Percentiles rank a stretch among this genome's conserved stretches.
Evolutionary conservation across 2,797 vertebrate species (phyloP).

Genomic region (Calcarius lapponicus): DNA sequence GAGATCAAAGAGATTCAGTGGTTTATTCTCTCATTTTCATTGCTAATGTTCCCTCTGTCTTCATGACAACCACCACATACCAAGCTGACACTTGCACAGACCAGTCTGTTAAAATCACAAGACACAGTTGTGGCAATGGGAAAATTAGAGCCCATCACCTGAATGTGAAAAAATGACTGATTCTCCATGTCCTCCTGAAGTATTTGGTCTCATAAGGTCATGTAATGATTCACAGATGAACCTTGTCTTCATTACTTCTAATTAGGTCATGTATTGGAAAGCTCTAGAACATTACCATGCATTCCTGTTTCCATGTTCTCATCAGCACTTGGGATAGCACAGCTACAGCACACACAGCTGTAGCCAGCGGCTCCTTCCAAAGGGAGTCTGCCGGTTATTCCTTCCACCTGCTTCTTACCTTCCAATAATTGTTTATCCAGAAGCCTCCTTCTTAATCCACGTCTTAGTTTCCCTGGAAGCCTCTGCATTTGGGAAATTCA

Average conservation of each 20-base stretch:
- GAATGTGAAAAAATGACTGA: not conserved
- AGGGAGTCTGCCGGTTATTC: not conserved
- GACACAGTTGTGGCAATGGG: not conserved
- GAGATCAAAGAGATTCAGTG: not conserved
- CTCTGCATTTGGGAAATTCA: not conserved
- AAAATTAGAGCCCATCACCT: not conserved
- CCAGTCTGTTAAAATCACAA: not conserved
- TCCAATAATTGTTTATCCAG: not conserved
- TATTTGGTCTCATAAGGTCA: not conserved
- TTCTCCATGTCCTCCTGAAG: not conserved
- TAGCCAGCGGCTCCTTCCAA: not conserved
- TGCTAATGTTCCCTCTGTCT: not conserved
- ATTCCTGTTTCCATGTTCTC: rapidly evolving
- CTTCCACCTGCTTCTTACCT: not conserved
- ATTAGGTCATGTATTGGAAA: not conserved
- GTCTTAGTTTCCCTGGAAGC: not conserved
- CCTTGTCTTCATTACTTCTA: not conserved
- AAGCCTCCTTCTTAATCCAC: not conserved
- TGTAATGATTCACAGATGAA: not conserved
- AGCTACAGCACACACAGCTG: not conserved
- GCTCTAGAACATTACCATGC: not conserved
- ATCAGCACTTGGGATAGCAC: not conserved
- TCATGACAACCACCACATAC: not conserved
- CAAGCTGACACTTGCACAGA: not conserved
- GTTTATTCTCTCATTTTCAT: not conserved